Percentiles rank a stretch among this genome's conserved stretches.
Evolutionary conservation across 1,140 invertebrate species (phyloP).

Genomic region (Drosophila trapezifrons): DNA sequence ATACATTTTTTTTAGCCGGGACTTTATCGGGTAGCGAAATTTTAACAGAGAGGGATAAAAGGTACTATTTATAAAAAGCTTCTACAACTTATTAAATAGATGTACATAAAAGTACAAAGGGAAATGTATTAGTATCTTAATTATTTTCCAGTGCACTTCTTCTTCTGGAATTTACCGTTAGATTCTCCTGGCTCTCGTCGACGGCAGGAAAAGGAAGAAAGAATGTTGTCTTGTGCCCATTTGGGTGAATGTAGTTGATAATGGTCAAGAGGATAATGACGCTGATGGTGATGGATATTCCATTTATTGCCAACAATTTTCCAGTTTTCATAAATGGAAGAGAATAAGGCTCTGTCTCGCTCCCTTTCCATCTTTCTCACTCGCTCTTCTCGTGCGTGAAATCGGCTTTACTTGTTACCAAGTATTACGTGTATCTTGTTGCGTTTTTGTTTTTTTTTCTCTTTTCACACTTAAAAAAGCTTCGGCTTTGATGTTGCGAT

Average conservation of each 20-base stretch:
- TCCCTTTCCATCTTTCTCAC: neutral
- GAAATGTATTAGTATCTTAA: neutral
- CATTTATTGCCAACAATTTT: slow-evolving; percentile 69
- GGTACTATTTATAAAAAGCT: rapidly evolving
- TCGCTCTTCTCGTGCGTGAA: slow-evolving; percentile 67
- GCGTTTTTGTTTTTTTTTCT: slow-evolving; percentile 27
- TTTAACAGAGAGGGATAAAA: too few species aligned
- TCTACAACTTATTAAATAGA: neutral
- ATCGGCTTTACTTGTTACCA: slow-evolving; percentile 52
- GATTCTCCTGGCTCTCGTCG: slow-evolving; percentile 27
- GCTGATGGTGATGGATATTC: slow-evolving; percentile 49
- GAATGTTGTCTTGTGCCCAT: slow-evolving; percentile 54
- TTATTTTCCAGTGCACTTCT: slow-evolving; percentile 16
- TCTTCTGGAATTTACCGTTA: slow-evolving; percentile 50
- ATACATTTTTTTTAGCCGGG: too few species aligned
- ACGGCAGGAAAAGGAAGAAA: slow-evolving; percentile 33
- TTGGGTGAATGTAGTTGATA: slow-evolving; percentile 42
- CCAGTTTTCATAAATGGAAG: slow-evolving; percentile 65
- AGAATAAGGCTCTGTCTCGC: slow-evolving; percentile 23
- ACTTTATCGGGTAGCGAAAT: too few species aligned
- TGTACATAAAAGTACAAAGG: too few species aligned
- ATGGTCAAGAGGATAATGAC: slow-evolving; percentile 35
- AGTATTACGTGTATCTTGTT: slow-evolving; percentile 39
- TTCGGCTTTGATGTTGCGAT: slow-evolving; percentile 44
- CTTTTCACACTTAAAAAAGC: slow-evolving; percentile 63